These are phyloP conservation scores for Hesperophylax magnus DNA, from an alignment of 1,140 invertebrate genomes.

Conservation along the genomic window DNA sequence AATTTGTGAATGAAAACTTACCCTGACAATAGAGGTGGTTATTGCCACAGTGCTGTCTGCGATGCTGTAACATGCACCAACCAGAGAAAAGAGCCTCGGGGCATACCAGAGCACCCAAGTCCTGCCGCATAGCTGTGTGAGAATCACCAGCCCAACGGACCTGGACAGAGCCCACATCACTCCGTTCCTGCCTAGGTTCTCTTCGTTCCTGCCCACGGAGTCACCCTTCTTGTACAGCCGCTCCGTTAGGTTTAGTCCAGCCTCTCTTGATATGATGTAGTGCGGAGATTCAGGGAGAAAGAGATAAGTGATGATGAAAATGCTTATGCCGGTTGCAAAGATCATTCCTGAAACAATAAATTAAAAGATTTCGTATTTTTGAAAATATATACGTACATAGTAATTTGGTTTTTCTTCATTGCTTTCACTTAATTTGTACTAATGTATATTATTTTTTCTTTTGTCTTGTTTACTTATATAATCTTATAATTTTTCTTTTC, in stretches of 20 bases:
- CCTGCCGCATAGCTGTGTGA: slow-evolving; percentile 22
- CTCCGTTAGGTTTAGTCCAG: neutral
- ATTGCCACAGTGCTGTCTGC: slow-evolving; percentile 16
- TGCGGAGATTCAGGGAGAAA: slow-evolving; percentile 39
- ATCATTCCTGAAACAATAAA: slow-evolving; percentile 29
- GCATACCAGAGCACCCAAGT: slow-evolving; percentile 35
- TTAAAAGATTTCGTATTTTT: too few relatives aligned
- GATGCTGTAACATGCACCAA: slow-evolving; percentile 35
- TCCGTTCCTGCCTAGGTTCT: neutral
- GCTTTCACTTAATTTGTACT: too few relatives aligned
- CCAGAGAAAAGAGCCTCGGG: slow-evolving; percentile 25
- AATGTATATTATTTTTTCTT: too few relatives aligned
- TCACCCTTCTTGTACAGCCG: slow-evolving; percentile 15
- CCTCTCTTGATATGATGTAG: slow-evolving; percentile 24
- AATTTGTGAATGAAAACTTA: slow-evolving; percentile 12
- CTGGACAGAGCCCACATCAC: neutral
- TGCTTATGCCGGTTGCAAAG: slow-evolving; percentile 21
- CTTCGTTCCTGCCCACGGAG: neutral
- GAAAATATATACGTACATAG: too few relatives aligned
- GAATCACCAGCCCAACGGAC: neutral
- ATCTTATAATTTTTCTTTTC: too few relatives aligned
- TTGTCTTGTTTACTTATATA: too few relatives aligned
- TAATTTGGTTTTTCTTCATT: too few relatives aligned
- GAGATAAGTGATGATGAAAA: slow-evolving; percentile 34
- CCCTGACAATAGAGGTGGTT: slow-evolving; percentile 14